Evolutionary conservation across 2,888 invertebrate species (phyloP).

Genomic region (Epirrhoe alternata): DNA sequence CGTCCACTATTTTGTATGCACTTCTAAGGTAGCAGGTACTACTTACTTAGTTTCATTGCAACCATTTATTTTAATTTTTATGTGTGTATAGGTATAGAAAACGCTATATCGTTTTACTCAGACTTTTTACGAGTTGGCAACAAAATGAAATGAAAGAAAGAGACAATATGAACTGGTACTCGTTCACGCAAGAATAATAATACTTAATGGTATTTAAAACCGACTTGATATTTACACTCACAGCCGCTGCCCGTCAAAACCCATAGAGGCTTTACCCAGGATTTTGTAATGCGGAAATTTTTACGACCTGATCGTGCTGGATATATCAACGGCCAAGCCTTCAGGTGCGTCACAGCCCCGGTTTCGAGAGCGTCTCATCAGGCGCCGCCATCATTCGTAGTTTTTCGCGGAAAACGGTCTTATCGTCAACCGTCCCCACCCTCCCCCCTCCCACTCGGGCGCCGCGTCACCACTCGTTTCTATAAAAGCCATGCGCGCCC

Average conservation of each 20-base stretch:
- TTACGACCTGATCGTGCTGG: conserved; percentile 56
- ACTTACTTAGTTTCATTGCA: conserved; percentile 11
- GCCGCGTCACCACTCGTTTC: conserved; percentile 72
- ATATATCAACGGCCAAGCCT: conserved; percentile 69
- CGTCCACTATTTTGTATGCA: not conserved
- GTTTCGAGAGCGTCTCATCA: conserved; percentile 57
- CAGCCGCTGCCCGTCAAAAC: conserved; percentile 54
- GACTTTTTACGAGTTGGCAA: conserved; percentile 18
- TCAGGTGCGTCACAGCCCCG: conserved; percentile 72
- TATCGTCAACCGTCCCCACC: conserved; percentile 62
- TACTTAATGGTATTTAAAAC: conserved; percentile 20
- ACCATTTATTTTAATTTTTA: conserved; percentile 10
- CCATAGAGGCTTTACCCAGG: conserved; percentile 45
- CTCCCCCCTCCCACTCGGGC: conserved; percentile 54
- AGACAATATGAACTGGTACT: conserved; percentile 28
- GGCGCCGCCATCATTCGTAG: conserved; percentile 69
- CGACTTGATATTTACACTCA: conserved; percentile 50
- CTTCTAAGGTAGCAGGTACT: too few species aligned
- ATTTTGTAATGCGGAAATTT: conserved; percentile 42
- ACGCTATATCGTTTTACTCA: conserved; percentile 1
- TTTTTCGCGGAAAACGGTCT: conserved; percentile 83
- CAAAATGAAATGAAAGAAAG: conserved; percentile 23
- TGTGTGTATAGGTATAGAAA: not conserved
- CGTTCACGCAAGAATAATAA: conserved; percentile 44
- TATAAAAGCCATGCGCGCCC: conserved; percentile 80